phyloP scores from a whole-genome alignment of 2,797 vertebrate species.

The Epinephelus coioides region DNA sequence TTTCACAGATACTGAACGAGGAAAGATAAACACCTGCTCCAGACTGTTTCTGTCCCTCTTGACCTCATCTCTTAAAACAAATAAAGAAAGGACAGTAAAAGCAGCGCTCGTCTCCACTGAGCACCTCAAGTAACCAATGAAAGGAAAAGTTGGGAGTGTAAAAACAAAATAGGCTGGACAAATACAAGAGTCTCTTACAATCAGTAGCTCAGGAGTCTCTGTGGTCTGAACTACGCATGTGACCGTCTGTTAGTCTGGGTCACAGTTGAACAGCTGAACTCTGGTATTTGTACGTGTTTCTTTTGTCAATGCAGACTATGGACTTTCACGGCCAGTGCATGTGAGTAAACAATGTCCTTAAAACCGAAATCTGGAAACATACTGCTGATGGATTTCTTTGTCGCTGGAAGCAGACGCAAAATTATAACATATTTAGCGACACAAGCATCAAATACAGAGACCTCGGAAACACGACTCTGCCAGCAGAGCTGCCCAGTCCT shows the following conservation, averaged over 20 bases:
- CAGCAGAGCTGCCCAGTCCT: slow-evolving; percentile 22
- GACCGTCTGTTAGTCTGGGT: slow-evolving; percentile 53
- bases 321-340: slow-evolving; percentile 41
- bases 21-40: slow-evolving; percentile 33
- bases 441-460: slow-evolving; percentile 9
- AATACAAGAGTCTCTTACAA: slow-evolving; percentile 21
- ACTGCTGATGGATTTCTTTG: slow-evolving; percentile 10
- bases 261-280: slow-evolving; percentile 59
- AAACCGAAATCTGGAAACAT: slow-evolving; percentile 30
- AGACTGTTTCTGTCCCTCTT: slow-evolving; percentile 14
- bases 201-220: neutral
- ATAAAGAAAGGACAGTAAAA: slow-evolving; percentile 22
- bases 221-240: slow-evolving; percentile 20
- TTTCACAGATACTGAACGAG: slow-evolving; percentile 10
- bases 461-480: slow-evolving; percentile 22
- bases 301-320: slow-evolving; percentile 56
- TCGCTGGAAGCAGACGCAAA: slow-evolving; percentile 1
- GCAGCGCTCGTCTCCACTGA: slow-evolving; percentile 4
- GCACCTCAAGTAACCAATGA: neutral
- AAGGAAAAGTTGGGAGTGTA: neutral
- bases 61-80: slow-evolving; percentile 39
- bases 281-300: slow-evolving; percentile 58
- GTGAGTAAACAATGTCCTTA: slow-evolving; percentile 45
- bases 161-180: slow-evolving; percentile 9
- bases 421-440: slow-evolving; percentile 6